Evolutionary conservation across 1,140 invertebrate species (phyloP).

Genomic region (Drosophila seguyi): DNA sequence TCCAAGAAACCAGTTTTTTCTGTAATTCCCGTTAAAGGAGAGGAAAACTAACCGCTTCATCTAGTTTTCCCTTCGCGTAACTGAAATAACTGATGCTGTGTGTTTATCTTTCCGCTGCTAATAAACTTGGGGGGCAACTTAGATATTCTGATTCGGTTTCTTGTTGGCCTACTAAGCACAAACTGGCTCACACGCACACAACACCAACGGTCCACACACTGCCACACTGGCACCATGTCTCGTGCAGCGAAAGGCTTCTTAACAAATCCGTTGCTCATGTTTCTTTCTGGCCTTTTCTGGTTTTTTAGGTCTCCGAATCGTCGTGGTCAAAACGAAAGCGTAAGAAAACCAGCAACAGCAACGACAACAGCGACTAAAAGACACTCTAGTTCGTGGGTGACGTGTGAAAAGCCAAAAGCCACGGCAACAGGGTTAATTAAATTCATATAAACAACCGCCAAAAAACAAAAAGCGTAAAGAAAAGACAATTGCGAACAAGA

Average conservation of each 20-base stretch:
- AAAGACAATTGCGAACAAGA: conserved; percentile 24
- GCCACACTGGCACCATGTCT: conserved; percentile 3
- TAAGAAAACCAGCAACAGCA: conserved; percentile 15
- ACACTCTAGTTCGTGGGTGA: conserved; percentile 42
- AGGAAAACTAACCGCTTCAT: conserved; percentile 10
- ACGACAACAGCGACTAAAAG: conserved; percentile 13
- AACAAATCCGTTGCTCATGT: conserved; percentile 49
- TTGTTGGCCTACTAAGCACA: conserved; percentile 71
- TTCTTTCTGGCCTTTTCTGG: conserved; percentile 58
- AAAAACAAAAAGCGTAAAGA: conserved; percentile 2
- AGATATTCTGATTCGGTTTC: conserved; percentile 48
- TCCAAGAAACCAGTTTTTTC: conserved; percentile 8
- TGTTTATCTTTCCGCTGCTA: conserved; percentile 25
- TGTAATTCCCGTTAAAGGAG: conserved; percentile 6
- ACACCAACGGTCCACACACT: conserved; percentile 7
- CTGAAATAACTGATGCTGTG: conserved; percentile 5
- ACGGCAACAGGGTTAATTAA: conserved; percentile 32
- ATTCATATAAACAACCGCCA: conserved; percentile 27
- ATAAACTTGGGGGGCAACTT: conserved; percentile 31
- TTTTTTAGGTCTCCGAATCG: conserved; percentile 60
- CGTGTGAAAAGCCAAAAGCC: conserved; percentile 48
- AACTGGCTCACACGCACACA: conserved; percentile 53
- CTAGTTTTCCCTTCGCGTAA: conserved; percentile 13
- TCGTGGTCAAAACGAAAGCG: conserved; percentile 72
- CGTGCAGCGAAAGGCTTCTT: conserved; percentile 40